Base-by-base conservation (phyloP, 2,888 invertebrate genomes). In the Pharmacophagus antenor region DNA sequence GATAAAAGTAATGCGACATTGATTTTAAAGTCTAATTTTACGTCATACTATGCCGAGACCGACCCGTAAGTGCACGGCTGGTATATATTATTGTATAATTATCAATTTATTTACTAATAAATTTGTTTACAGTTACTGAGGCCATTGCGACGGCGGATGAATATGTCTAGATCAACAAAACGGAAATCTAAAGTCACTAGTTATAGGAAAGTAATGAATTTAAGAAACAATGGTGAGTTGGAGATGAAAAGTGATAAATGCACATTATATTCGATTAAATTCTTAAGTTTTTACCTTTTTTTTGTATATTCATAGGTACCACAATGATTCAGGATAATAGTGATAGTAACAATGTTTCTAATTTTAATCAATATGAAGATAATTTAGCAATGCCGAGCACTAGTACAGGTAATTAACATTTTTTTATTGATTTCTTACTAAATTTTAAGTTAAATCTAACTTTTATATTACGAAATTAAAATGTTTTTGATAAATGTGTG, bases 361-460 rank as follows among this genome's bases (percentile, higher is more conserved):
- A 74, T 65, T 73, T 80, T 41, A 76, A 80, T 41, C 78, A 77
- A 62, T 76, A 76, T 56, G 85, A 91, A 18, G 90, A 89, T 56
- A 90, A 92, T 66, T 76, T 93, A 69, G 92, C 93, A 65, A 85
- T 92, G 65, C 94, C 94, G 15, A 94, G 94, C 73, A 94, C 94
- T 49, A 94, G 94, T 71, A 93, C 94, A 69, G 94, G 94, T 76
- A 76, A n/a, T 5, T 27, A n/a, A n/a, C 37, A 37, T 4, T 37
- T 37, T 1, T 27, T 27, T n/a, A n/a, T n/a, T n/a, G n/a, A n/a
- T n/a, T n/a, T n/a, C n/a, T n/a, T n/a, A n/a, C n/a, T n/a, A n/a
- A n/a, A n/a, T n/a, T n/a, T n/a, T n/a, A n/a, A n/a, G n/a, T n/a
- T n/a, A n/a, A n/a, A n/a, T n/a, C n/a, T n/a, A n/a, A n/a, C n/a